These are phyloP conservation scores for Porites lutea DNA, from an alignment of 64 coral and sea anemone genomes.

Conservation along the genomic window DNA sequence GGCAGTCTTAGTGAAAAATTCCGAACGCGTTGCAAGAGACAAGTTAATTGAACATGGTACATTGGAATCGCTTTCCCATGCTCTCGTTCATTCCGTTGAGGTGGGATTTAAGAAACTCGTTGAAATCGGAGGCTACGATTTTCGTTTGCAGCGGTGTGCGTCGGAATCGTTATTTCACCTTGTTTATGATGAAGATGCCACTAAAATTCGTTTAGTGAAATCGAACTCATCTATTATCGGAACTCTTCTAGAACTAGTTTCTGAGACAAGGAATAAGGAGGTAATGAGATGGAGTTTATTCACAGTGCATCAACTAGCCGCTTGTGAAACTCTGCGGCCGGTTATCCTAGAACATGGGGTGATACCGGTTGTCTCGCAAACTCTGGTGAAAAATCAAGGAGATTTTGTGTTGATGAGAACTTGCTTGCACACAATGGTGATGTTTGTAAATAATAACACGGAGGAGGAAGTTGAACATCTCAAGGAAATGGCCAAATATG, in stretches of 20 bases:
- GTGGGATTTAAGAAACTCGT: constrained; percentile 63
- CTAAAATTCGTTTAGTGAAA: constrained; percentile 56
- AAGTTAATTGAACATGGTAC: constrained; percentile 63
- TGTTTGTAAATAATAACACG: constrained; percentile 85
- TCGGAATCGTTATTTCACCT: constrained; percentile 89
- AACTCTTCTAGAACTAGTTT: constrained; percentile 69
- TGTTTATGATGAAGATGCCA: constrained; percentile 78
- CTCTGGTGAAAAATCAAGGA: constrained; percentile 81
- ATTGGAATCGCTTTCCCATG: constrained; percentile 75
- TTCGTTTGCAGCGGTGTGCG: constrained; percentile 71
- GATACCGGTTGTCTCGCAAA: constrained; percentile 71
- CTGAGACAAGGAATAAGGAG: constrained; percentile 81
- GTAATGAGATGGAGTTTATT: constrained; percentile 89
- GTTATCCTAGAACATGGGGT: constrained; percentile 56
- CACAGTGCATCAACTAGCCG: constrained; percentile 70
- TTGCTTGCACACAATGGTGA: constrained; percentile 91
- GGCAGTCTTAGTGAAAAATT: constrained; percentile 75
- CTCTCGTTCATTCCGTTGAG: constrained; percentile 68
- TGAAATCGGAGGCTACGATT: constrained; percentile 69
- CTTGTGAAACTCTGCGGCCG: constrained; percentile 73
- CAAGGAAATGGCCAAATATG: constrained; percentile 85
- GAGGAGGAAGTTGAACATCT: constrained; percentile 76
- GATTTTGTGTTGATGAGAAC: constrained; percentile 89
- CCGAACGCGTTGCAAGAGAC: constrained; percentile 47
- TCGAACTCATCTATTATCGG: constrained; percentile 64